Percentiles rank a stretch among this genome's conserved stretches.
phyloP scores from a whole-genome alignment of 2,797 vertebrate species.

The Lacerta viridis region DNA sequence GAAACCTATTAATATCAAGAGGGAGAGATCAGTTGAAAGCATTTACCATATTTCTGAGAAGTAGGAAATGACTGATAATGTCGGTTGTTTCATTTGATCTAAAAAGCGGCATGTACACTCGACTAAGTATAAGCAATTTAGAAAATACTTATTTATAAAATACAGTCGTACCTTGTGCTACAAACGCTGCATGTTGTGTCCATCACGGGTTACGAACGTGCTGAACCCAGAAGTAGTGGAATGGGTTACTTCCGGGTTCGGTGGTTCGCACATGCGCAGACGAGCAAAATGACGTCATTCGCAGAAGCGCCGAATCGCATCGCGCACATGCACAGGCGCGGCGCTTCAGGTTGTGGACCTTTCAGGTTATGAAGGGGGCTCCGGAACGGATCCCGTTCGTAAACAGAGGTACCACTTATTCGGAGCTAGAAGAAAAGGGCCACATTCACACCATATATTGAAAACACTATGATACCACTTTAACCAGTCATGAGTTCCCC shows the following conservation, averaged over 20 bases:
- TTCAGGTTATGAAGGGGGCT: no score
- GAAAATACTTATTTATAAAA: constrained; percentile 34
- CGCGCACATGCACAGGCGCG: no score
- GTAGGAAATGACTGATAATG: constrained; percentile 15
- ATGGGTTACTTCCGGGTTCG: no score
- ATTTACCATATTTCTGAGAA: constrained; percentile 12
- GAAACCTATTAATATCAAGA: not conserved
- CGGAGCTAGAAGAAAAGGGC: constrained; percentile 27
- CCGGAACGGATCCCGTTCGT: no score
- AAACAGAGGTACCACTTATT: not conserved
- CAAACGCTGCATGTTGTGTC: no score
- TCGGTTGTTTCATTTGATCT: not conserved
- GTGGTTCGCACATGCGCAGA: no score
- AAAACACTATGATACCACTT: not conserved
- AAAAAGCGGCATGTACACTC: constrained; percentile 36
- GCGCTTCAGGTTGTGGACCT: no score
- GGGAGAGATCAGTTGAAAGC: not conserved
- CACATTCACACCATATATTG: not conserved
- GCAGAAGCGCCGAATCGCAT: no score
- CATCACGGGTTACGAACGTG: no score
- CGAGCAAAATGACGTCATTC: no score
- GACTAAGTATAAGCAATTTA: constrained; percentile 42
- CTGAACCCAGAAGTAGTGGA: no score
- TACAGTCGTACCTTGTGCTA: not conserved
- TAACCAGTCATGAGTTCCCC: not conserved